Evolutionary conservation across 2,113 vertebrate species (phyloP).

Genomic region (Puffinus mauretanicus): DNA sequence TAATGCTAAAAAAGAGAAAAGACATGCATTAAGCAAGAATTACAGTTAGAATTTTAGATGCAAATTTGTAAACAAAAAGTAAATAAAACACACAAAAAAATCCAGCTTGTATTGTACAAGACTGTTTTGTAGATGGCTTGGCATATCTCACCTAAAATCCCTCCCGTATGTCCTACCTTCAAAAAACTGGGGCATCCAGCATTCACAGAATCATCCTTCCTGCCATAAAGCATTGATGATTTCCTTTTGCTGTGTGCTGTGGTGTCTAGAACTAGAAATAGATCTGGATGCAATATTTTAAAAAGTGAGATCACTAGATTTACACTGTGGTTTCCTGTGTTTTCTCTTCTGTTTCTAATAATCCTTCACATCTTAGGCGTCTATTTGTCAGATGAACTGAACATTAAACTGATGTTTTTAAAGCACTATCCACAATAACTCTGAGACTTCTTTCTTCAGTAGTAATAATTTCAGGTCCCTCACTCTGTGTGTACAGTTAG

Average conservation of each 20-base stretch:
- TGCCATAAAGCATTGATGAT: background rate
- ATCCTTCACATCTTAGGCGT: background rate
- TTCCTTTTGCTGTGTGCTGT: background rate
- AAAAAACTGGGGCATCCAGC: background rate
- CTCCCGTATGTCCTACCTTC: background rate
- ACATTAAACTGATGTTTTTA: background rate
- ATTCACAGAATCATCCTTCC: background rate
- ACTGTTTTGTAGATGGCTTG: background rate
- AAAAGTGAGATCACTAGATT: background rate
- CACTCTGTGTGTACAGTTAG: background rate
- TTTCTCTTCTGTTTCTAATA: conserved; percentile 31
- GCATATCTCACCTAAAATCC: background rate
- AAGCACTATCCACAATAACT: background rate
- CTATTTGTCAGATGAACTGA: background rate
- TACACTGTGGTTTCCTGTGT: background rate
- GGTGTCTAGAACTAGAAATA: background rate
- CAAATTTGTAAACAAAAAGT: background rate
- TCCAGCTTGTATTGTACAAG: background rate
- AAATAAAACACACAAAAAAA: background rate
- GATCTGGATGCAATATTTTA: background rate
- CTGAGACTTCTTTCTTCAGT: background rate
- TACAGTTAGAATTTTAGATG: background rate
- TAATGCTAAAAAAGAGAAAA: background rate
- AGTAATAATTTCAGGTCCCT: background rate
- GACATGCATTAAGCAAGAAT: background rate